These are phyloP conservation scores for Sander lucioperca DNA, from an alignment of 2,113 vertebrate species.

Conservation along the genomic window DNA sequence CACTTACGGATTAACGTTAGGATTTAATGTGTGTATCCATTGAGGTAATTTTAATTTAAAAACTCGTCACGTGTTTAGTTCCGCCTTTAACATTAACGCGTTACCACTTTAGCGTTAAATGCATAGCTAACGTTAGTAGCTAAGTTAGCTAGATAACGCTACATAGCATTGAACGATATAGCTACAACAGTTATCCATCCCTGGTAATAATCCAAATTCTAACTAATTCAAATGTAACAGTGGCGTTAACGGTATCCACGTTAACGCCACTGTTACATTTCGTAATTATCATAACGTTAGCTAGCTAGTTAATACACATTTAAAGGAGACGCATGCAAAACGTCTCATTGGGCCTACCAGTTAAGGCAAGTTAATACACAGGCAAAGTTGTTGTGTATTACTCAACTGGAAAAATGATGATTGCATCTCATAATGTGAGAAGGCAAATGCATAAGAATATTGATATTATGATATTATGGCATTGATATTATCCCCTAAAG, in stretches of 20 bases:
- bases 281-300: too few relatives aligned
- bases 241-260: too few relatives aligned
- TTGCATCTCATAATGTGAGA: neutral
- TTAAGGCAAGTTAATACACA: too few relatives aligned
- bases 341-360: neutral
- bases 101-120: neutral
- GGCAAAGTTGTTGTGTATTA: neutral
- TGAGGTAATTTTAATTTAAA: neutral
- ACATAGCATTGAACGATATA: neutral
- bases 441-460: neutral
- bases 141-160: neutral
- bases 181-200: too few relatives aligned
- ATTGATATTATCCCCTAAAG: neutral
- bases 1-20: neutral
- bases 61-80: neutral
- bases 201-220: neutral
- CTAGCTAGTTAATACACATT: neutral
- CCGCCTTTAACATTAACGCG: neutral
- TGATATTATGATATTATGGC: too few relatives aligned
- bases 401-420: neutral
- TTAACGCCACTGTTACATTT: neutral
- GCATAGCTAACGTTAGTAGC: conserved; percentile 3
- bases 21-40: conserved; percentile 79
- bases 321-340: too few relatives aligned
- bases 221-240: too few relatives aligned